These are phyloP conservation scores for Gymnoscopelus braueri DNA, from an alignment of 2,797 vertebrate genomes.

Conservation along the genomic window DNA sequence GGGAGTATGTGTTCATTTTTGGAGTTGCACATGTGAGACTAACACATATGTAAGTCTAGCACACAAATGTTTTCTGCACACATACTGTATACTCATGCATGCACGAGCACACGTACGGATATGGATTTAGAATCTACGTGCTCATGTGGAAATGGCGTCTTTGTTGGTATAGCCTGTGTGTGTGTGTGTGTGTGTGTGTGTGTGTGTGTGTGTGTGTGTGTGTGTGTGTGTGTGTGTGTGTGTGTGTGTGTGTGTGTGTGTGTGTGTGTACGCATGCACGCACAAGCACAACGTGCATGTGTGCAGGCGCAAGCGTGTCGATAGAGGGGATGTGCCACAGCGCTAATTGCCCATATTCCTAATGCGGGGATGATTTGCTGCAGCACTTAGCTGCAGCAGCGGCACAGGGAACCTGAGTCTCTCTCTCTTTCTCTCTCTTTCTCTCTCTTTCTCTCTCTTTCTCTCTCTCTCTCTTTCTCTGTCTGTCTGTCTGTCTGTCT, in stretches of 20 bases:
- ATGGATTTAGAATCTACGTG: background rate
- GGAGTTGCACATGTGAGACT: background rate
- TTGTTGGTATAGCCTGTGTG: background rate
- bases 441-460: constrained; percentile 29
- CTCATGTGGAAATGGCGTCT: background rate
- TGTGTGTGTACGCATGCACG: background rate
- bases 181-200: background rate
- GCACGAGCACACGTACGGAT: too few relatives aligned
- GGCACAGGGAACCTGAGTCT: constrained; percentile 73
- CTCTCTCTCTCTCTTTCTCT: constrained; percentile 8
- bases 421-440: constrained; percentile 39
- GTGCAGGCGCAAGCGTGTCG: constrained; percentile 45
- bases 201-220: background rate
- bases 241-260: constrained; percentile 25
- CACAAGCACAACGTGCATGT: constrained; percentile 19
- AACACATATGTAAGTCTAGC: too few relatives aligned
- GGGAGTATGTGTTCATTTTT: too few relatives aligned
- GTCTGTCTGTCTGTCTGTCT: constrained; percentile 32
- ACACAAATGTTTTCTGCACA: constrained; percentile 7
- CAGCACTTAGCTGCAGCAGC: constrained; percentile 80
- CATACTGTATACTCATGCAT: constrained; percentile 21
- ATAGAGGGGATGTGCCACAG: constrained; percentile 70
- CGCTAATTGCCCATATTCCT: constrained; percentile 83
- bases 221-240: constrained; percentile 12
- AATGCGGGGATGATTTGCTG: constrained; percentile 84